phyloP scores from a whole-genome alignment of 1,140 invertebrate genomes.

The Tetranychus cinnabarinus region DNA sequence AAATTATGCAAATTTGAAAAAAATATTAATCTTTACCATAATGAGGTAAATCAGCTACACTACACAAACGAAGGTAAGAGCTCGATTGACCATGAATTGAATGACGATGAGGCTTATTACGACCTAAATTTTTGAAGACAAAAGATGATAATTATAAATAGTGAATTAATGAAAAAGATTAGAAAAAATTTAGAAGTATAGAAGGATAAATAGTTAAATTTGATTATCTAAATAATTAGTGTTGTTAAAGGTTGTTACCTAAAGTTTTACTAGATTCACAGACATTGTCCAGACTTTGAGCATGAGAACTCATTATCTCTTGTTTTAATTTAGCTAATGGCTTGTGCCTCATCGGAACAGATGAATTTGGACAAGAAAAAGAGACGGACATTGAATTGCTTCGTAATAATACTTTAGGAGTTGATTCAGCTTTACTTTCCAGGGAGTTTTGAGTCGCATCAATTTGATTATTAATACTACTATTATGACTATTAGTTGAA shows the following conservation, averaged over 20 bases:
- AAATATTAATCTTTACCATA: slow-evolving; percentile 19
- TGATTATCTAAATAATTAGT: not conserved
- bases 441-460: too few relatives aligned
- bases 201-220: too few relatives aligned
- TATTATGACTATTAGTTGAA: too few relatives aligned
- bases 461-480: too few relatives aligned
- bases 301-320: slow-evolving; percentile 12
- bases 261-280: slow-evolving; percentile 5
- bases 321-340: not conserved
- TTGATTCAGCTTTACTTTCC: too few relatives aligned
- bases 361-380: not conserved
- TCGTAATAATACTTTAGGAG: not conserved
- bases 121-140: not conserved
- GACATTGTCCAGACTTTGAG: slow-evolving; percentile 15
- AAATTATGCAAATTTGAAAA: slow-evolving; percentile 1
- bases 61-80: slow-evolving; percentile 42
- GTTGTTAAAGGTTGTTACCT: not conserved
- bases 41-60: slow-evolving; percentile 15
- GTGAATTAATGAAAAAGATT: not conserved
- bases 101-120: slow-evolving; percentile 51
- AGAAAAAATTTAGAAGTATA: too few relatives aligned
- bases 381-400: not conserved
- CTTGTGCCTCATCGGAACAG: not conserved
- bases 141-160: not conserved
- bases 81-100: slow-evolving; percentile 76